Base-by-base conservation (phyloP, 1,140 invertebrate genomes). In the Brachystomella parvula region DNA sequence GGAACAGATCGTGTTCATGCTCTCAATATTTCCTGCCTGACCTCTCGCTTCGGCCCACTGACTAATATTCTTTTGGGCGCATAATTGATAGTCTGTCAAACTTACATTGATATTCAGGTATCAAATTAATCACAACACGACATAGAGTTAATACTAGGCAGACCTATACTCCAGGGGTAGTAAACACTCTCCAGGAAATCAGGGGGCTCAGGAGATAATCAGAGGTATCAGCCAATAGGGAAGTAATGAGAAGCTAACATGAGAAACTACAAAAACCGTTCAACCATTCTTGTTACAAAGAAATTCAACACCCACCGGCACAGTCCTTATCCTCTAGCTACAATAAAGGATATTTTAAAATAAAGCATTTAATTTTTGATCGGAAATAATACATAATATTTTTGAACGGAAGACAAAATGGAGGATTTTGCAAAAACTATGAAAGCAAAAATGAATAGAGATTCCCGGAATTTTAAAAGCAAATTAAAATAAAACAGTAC, bases 31-130 rank as follows among this genome's bases (percentile, higher is more conserved):
- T 44, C 39, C 39, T 59, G 6, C 26, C 24, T 28, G 3, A 59
- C 15, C 26, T 28, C 26, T 12, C 30, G 9, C 9, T 9, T 59
- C 6, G 57, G 26, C 24, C 9, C 15, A 26, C 24, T 9, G 9
- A 17, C 15, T 12, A 6, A 12, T 56, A 6, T 26, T 29, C 57
- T 30, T 31, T 28, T 9, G 57, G 30, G 24, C 2, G 9, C 12
- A 29, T 59, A 59, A 59, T 59, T 59, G 57, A 59, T 59, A 59
- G 57, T 28, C 57, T 59, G 57, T 59, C 57, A 59, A 59, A 59
- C 26, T 59, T 29, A 59, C 57, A 59, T 59, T 59, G 57, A 59
- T 59, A 59, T 24, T 59, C 29, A 12, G 15, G 6, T 59, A 59
- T 59, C 57, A 59, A 59, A 59, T 59, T 59, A 59, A 59, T 59